Base-by-base conservation (phyloP, 2,797 vertebrate species). In the Cuniculus paca region DNA sequence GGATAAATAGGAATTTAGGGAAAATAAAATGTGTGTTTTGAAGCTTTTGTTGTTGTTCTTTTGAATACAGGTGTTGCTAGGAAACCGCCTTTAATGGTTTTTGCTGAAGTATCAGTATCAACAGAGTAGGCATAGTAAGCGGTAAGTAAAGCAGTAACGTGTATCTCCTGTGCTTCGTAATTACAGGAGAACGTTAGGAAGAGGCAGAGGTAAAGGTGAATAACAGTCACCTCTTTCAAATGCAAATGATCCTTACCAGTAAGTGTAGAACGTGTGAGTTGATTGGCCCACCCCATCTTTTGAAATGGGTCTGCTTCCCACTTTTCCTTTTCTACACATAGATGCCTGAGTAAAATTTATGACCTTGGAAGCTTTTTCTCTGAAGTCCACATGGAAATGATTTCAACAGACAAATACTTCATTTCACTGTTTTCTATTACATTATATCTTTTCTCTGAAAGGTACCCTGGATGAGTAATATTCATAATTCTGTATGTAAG, bases 61-160 rank as follows among this genome's bases (percentile, higher is more conserved):
- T 95, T 90, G 91, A 96, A 90, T 82, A 93, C 31, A 94, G 56
- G 70, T 95, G 95, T 96, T 97, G 96, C 97, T 96, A 97, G 96
- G 93, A 95, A 95, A 97, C 95, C 77, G 58, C 56, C 50, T 95
- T 95, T 87, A 88, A 84, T 96, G 95, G 50, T 58, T 94, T 95
- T 88, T 88, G 60, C 65, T 95, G 80, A 97, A 91, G 78, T 96
- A 94, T 78, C 93, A 96, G 80, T 90, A 81, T 74, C 70, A 54
- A 91, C 45, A 84, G 22, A 48, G 20, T 91, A 82, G 79, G 31
- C 81, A 75, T 68, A 84, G 36, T 84, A 45, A 85, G 54, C 60
- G 58, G 31, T 22, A 72, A 81, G 50, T 87, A 60, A 95, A 94
- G 91, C n/a, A 91, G 91, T 36, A 39, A 16, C 50, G 50, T 82